Evolutionary conservation across 2,113 vertebrate species (phyloP), one percentile per base, ranked within the genome.

Genomic region (Brachirus orientalis): DNA sequence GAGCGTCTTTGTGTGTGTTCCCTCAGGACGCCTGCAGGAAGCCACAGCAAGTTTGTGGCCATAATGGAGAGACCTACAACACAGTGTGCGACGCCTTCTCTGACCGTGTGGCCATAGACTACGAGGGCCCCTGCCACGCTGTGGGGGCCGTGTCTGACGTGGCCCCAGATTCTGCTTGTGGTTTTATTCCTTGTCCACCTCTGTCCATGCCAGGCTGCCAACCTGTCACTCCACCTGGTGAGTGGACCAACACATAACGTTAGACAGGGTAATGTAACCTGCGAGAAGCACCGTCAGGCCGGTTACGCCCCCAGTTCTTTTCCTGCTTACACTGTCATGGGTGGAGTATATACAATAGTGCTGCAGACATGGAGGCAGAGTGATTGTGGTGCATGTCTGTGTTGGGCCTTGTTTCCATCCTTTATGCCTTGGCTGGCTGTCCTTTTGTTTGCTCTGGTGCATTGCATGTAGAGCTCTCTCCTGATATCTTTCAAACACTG

Each of bases 31-130:
- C 85, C 41, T 99, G 98, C 87, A 94, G 89, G 71, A 86, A 82
- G 0, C 47, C 43, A 1, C 90, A 93, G 54, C 92, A 92, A 0
- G 89, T 99, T 0, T 99, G 98, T 0, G 97, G 96, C 1, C 96
- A 99, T 20, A 96, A 96, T 0, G 95, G 97, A 0, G 96, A 98
- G 65, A 98, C 95, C 7, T 99, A 97, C 81, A 58, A 77, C 46
- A 98, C 94, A 0, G 86, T 96, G 61, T 99, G 98, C 0, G 95
- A 95, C 0, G 98, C 98, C 69, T 97, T 94, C 67, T 92, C 96
- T 0, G 92, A 96, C 44, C 96, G 98, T 0, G 94, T 99, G 60
- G 95, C 96, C 0, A 80, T 98, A 1, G 98, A 99, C 80, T 99
- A 99, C 71, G 36, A 66, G 0, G 95, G 94, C 0, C 86, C 65